Conservation (phyloP, 2,888 invertebrate species). For the Pyrochroa serraticornis region DNA sequence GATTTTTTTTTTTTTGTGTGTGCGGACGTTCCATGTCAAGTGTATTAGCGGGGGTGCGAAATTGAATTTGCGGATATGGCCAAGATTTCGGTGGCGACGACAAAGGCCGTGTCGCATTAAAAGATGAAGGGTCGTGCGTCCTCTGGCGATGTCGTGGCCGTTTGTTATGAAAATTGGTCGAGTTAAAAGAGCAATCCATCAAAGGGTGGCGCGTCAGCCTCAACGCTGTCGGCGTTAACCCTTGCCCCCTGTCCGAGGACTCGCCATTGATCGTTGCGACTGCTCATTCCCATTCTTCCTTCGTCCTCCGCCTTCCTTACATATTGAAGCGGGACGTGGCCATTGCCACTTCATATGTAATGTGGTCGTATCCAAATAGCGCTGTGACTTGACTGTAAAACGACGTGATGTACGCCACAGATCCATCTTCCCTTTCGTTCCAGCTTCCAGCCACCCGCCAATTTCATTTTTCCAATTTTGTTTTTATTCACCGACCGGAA, state of each 20-base stretch:
- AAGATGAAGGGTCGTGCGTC: background rate
- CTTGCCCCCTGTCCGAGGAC: constrained; percentile 16
- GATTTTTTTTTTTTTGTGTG: too few species aligned
- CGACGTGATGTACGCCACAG: constrained; percentile 24
- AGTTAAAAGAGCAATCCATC: constrained; percentile 27
- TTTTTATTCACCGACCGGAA: constrained; percentile 32
- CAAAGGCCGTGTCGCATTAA: background rate
- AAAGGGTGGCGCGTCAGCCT: constrained; percentile 17
- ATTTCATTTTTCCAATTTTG: constrained; percentile 33
- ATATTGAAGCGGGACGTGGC: constrained; percentile 41
- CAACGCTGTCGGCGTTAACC: constrained; percentile 23
- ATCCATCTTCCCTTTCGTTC: constrained; percentile 23
- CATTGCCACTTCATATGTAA: constrained; percentile 43
- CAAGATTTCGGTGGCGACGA: background rate
- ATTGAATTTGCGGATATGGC: background rate
- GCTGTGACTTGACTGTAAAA: constrained; percentile 37
- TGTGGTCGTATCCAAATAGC: constrained; percentile 42
- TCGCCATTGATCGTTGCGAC: constrained; percentile 19
- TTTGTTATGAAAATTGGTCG: constrained; percentile 28
- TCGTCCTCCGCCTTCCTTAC: constrained; percentile 38
- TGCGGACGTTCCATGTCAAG: too few species aligned
- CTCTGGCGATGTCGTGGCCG: constrained; percentile 9
- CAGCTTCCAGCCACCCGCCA: constrained; percentile 15
- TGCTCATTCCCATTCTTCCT: constrained; percentile 35
- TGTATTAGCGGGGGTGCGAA: too few species aligned